A percentile compares a stretch with the other conserved stretches of the same genome.
Conservation (phyloP, 2,888 invertebrate species). For the Julus scandinavius region DNA sequence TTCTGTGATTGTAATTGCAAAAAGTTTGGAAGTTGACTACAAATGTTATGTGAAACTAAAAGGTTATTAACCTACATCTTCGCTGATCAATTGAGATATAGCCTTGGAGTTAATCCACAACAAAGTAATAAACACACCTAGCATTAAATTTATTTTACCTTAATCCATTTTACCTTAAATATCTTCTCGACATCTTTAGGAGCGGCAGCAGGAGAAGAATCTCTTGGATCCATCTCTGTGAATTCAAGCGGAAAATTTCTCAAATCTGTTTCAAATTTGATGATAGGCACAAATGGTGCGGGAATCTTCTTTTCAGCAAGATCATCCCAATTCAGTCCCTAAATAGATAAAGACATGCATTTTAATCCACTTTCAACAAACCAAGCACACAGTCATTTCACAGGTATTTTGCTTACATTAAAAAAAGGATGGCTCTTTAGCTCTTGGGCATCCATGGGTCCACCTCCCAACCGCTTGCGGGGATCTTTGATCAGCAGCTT, state of each 20-base stretch:
- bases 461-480: constrained; percentile 85
- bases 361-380: not conserved
- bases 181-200: constrained; percentile 87
- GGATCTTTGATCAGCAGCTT: constrained; percentile 92
- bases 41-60: no score
- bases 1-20: no score
- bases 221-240: constrained; percentile 89
- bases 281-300: constrained; percentile 91
- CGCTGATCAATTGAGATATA: no score
- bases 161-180: constrained; percentile 89
- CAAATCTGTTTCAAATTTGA: constrained; percentile 86
- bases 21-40: no score
- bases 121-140: no score
- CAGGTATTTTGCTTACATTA: constrained; percentile 69
- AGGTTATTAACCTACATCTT: no score
- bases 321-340: constrained; percentile 83
- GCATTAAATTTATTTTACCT: no score
- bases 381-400: not conserved
- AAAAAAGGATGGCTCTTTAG: constrained; percentile 92
- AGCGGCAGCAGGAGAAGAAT: constrained; percentile 89
- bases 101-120: no score
- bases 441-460: constrained; percentile 84
- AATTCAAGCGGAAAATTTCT: constrained; percentile 98
- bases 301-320: constrained; percentile 79
- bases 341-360: constrained; percentile 61